Percentiles rank a stretch among this genome's conserved stretches.
Conservation (phyloP, 2,888 invertebrate genomes). For the Tenodera sinensis region DNA sequence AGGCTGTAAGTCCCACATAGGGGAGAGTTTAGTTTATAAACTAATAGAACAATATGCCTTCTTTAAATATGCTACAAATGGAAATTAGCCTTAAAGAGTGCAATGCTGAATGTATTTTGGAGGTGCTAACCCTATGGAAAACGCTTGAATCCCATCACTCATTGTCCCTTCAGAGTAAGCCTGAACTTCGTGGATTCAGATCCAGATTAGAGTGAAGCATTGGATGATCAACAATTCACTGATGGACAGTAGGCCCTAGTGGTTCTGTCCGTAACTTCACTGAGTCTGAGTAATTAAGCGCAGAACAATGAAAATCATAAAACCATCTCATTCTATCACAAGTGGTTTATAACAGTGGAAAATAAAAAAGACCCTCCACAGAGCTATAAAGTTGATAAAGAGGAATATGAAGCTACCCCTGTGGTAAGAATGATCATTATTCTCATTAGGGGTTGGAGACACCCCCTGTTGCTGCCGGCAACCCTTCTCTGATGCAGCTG, state of each 20-base stretch:
- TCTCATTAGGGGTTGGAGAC: neutral
- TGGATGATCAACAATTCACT: too few species aligned
- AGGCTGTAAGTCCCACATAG: too few species aligned
- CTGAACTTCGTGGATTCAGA: too few species aligned
- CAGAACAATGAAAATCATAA: neutral
- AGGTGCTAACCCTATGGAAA: too few species aligned
- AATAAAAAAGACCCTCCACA: neutral
- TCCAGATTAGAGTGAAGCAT: too few species aligned
- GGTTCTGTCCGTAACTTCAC: neutral
- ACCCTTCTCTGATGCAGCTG: neutral
- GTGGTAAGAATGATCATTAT: neutral
- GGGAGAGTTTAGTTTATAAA: too few species aligned
- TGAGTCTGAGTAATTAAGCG: neutral
- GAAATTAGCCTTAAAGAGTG: too few species aligned
- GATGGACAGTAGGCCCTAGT: neutral
- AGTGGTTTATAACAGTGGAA: neutral
- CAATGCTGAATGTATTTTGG: too few species aligned
- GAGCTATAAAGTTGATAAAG: neutral
- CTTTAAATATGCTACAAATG: too few species aligned
- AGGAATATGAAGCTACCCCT: neutral
- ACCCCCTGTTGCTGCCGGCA: neutral
- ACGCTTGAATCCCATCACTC: too few species aligned
- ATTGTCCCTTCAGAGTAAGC: too few species aligned
- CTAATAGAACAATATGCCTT: too few species aligned
- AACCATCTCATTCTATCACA: neutral